Base-by-base conservation (phyloP, 2,113 vertebrate species). In the Illadopsis cleaveri region DNA sequence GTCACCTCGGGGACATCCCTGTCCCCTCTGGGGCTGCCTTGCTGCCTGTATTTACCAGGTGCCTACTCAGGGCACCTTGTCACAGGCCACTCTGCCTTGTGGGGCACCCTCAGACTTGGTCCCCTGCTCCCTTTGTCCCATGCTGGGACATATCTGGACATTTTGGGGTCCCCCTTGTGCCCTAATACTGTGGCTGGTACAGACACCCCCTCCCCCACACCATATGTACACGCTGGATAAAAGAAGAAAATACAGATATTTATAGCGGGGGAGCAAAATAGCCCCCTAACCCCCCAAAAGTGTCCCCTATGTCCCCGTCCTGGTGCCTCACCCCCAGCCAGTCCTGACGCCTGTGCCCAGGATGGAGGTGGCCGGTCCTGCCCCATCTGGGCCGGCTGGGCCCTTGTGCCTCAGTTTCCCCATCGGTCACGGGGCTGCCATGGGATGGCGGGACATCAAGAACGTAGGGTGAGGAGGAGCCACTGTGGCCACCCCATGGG, bases 211-310 rank as follows among this genome's bases (percentile, higher is more conserved):
- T 7, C 24, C 62, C 21, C 58, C 24, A 4, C 0, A 64, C 82
- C 2, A 0, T 92, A 96, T 94, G 38, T 94, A 94, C 96, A 93
- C 16, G 56, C 89, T 75, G 77, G 45, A 91, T 91, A 95, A 93
- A 97, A 96, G 90, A 95, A 90, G 89, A 95, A 96, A 96, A 90
- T 90, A 92, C 93, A 97, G 83, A 30, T 95, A 95, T 97, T 96
- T 97, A 95, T 94, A 93, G 70, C 0, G 0, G 13, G 50, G 38
- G 60, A 61, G 18, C 10, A 73, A 93, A 92, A 91, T 21, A 15
- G 12, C 40, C 93, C 89, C 94, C 28, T 13, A 3, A 0, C 7
- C 30, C 22, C 31, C 50, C 62, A 8, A 16, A 33, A 89, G 19
- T 73, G 50, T 89, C 86, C 82, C 86, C 70, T 47, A 31, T 11